phyloP scores from a whole-genome alignment of 1,140 invertebrate genomes.

The Papilio polytes region DNA sequence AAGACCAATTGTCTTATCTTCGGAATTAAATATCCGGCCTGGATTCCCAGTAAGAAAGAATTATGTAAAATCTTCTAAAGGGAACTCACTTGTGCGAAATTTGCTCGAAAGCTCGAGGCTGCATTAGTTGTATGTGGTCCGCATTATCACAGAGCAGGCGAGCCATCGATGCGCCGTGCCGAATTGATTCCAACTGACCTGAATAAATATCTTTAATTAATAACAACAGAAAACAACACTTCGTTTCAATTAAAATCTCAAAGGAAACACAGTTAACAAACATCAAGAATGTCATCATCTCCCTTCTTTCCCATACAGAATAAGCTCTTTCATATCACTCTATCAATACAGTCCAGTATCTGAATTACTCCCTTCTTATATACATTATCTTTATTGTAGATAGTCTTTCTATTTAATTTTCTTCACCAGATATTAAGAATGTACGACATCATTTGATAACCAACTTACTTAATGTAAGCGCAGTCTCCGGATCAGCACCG shows the following conservation, averaged over 20 bases:
- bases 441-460: background rate
- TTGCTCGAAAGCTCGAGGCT: conserved; percentile 71
- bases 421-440: too few species aligned
- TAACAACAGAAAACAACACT: too few species aligned
- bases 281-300: too few species aligned
- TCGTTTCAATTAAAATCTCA: too few species aligned
- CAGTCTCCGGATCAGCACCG: conserved; percentile 85
- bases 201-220: background rate
- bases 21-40: background rate
- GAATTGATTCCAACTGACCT: conserved; percentile 79
- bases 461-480: conserved; percentile 89
- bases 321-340: too few species aligned
- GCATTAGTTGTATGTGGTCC: conserved; percentile 66
- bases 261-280: too few species aligned
- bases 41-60: too few species aligned
- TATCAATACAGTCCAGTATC: too few species aligned
- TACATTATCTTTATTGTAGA: too few species aligned
- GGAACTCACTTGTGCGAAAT: conserved; percentile 62
- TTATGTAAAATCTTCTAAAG: background rate
- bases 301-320: too few species aligned
- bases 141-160: conserved; percentile 79
- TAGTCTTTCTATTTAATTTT: too few species aligned
- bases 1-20: background rate
- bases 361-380: too few species aligned
- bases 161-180: conserved; percentile 72